These are phyloP conservation scores for Chrysina gloriosa DNA, from an alignment of 2,888 invertebrate genomes.

Conservation along the genomic window DNA sequence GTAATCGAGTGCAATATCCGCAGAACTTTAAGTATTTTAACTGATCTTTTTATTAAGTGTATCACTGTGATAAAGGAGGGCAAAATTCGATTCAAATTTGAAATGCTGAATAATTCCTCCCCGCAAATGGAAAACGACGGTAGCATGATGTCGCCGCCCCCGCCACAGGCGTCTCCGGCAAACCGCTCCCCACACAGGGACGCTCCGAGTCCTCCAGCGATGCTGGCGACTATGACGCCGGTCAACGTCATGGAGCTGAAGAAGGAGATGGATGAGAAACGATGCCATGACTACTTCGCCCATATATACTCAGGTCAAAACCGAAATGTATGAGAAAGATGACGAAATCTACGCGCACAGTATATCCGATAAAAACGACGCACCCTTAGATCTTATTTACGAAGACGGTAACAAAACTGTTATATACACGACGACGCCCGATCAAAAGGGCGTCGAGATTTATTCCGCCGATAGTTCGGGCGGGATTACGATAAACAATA, in stretches of 20 bases:
- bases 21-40: conserved; percentile 50
- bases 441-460: conserved; percentile 85
- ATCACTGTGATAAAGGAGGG: conserved; percentile 61
- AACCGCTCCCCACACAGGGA: conserved; percentile 66
- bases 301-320: conserved; percentile 70
- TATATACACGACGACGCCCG: conserved; percentile 82
- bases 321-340: conserved; percentile 66
- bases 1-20: conserved; percentile 62
- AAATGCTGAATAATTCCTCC: conserved; percentile 54
- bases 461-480: conserved; percentile 73
- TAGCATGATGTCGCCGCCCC: conserved; percentile 65
- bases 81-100: conserved; percentile 50
- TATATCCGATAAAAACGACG: conserved; percentile 73
- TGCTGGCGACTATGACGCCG: conserved; percentile 89
- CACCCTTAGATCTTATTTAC: conserved; percentile 84
- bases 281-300: conserved; percentile 71
- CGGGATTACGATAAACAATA: conserved; percentile 64
- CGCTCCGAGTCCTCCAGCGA: conserved; percentile 77
- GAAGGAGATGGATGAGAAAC: conserved; percentile 74
- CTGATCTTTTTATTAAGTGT: neutral
- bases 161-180: conserved; percentile 67
- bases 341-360: conserved; percentile 66
- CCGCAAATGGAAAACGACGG: conserved; percentile 56
- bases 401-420: conserved; percentile 88
- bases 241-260: conserved; percentile 83